Percentiles rank a stretch among this genome's conserved stretches.
phyloP scores from a whole-genome alignment of 1,140 invertebrate genomes.

The Musca domestica region DNA sequence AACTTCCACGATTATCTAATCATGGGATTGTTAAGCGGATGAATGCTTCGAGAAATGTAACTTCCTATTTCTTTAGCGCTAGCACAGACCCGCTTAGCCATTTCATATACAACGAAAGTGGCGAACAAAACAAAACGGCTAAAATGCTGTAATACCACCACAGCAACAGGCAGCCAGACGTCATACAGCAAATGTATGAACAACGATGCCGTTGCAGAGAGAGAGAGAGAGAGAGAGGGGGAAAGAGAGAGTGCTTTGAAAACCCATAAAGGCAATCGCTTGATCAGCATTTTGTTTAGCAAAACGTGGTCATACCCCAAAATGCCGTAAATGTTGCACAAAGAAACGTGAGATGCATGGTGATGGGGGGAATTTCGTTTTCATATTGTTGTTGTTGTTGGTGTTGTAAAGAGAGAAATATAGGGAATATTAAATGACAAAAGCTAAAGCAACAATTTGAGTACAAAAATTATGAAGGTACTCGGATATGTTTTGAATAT shows the following conservation, averaged over 20 bases:
- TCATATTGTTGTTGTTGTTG: no score
- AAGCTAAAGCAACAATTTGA: no score
- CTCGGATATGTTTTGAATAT: no score
- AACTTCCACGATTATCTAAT: constrained; percentile 22
- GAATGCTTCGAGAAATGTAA: neutral
- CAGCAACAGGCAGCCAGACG: no score
- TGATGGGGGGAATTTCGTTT: neutral
- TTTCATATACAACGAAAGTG: no score
- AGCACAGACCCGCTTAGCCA: no score
- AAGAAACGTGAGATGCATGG: constrained; percentile 9
- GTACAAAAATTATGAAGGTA: no score
- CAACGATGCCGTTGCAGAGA: neutral
- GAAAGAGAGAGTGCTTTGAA: no score
- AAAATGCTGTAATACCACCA: no score
- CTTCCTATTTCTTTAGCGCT: constrained; percentile 1
- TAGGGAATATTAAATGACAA: no score
- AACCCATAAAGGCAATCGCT: neutral
- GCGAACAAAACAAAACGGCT: no score
- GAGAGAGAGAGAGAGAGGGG: neutral
- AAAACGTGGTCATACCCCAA: neutral
- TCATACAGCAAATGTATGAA: neutral
- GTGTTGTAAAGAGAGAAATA: no score
- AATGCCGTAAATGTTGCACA: constrained; percentile 16
- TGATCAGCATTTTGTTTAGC: neutral
- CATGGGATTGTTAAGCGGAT: neutral